phyloP scores from a whole-genome alignment of 2,113 vertebrate genomes.

The Pampusana beccarii region DNA sequence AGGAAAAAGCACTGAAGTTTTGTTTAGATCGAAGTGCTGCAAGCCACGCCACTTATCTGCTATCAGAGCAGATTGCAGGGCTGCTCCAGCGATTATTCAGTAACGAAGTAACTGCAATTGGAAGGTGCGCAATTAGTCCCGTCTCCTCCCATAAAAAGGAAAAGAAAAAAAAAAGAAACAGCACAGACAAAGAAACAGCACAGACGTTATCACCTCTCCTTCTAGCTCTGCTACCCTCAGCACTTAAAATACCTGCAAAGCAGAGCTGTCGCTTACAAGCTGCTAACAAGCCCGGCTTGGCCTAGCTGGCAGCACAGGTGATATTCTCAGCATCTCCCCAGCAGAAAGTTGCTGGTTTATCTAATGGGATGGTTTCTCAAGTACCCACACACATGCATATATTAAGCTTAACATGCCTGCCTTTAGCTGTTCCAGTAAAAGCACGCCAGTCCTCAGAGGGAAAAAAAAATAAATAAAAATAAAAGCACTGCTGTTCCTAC shows the following conservation, averaged over 20 bases:
- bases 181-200: constrained; percentile 5
- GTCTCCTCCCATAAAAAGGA: background rate
- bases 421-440: background rate
- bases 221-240: constrained; percentile 7
- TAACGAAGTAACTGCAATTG: constrained; percentile 47
- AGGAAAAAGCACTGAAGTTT: constrained; percentile 52
- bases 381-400: background rate
- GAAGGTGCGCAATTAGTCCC: constrained; percentile 40
- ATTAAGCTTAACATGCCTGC: background rate
- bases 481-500: background rate
- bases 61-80: constrained; percentile 39
- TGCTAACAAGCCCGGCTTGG: constrained; percentile 21
- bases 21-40: constrained; percentile 42
- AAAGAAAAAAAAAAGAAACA: background rate
- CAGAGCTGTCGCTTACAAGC: constrained; percentile 6
- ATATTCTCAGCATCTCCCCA: constrained; percentile 1
- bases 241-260: constrained; percentile 57
- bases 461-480: background rate
- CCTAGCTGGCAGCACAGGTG: background rate
- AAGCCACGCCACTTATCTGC: constrained; percentile 45
- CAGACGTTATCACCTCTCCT: constrained; percentile 17
- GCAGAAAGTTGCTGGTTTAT: background rate
- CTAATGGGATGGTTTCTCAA: constrained; percentile 6
- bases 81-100: constrained; percentile 27
- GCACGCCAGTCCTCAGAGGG: background rate